Base-by-base conservation (phyloP, 2,888 invertebrate genomes). In the Altica lythri region DNA sequence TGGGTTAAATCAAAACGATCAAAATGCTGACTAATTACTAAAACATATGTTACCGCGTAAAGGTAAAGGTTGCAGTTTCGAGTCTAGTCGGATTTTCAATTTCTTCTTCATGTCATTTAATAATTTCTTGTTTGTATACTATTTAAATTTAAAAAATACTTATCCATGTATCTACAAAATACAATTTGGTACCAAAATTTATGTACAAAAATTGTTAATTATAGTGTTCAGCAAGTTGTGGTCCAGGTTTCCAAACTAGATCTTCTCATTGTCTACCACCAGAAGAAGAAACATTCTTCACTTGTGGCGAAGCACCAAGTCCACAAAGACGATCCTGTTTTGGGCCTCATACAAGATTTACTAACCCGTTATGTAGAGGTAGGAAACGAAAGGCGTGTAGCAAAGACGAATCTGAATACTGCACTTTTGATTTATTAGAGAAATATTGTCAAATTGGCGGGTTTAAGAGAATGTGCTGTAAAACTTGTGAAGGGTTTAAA, bases 181-280 rank as follows among this genome's bases (percentile, higher is more conserved):
- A n/a, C n/a, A n/a, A n/a, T n/a, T n/a, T n/a, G n/a, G n/a, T n/a
- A n/a, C n/a, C n/a, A n/a, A n/a, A n/a, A n/a, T n/a, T n/a, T n/a
- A n/a, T n/a, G n/a, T n/a, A n/a, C n/a, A n/a, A n/a, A n/a, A n/a
- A n/a, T 40, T 6, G 2, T 13, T n/a, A n/a, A 14, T 45, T 52
- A 30, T 68, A 86, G 85, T 86, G 86, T 71, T 85, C 85, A 1
- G 75, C 80, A 27, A 80, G 78, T 1, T 86, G 85, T 64, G 85
- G 85, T 1, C 77, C 77, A 1, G 85, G 85, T 1, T 66, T 81
- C 1, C 81, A 83, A 8, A 76, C 77, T 1, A 78, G 83, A 2
- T 59, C 81, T 0, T 75, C 82, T 0, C 68, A 77, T 1, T 86
- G 86, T 61, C 79, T 81, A 0, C 80, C 81, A 0, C 64, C 78